A percentile compares a stretch with the other conserved stretches of the same genome.
phyloP scores from a whole-genome alignment of 2,797 vertebrate genomes.

The Bradypus variegatus region DNA sequence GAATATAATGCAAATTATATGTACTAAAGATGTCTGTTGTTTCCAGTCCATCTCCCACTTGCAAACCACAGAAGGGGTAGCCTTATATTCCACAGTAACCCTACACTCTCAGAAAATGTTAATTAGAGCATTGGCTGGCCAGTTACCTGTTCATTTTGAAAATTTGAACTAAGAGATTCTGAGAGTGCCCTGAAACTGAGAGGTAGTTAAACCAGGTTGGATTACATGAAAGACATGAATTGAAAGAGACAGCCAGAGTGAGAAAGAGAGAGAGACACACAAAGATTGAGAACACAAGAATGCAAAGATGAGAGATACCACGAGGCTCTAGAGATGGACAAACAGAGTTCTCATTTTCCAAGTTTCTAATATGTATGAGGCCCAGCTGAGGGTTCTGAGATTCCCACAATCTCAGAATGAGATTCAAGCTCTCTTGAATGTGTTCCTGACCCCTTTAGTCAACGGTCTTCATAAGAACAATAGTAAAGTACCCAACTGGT shows the following conservation, averaged over 20 bases:
- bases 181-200: background rate
- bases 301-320: background rate
- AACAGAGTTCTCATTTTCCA: conserved; percentile 4
- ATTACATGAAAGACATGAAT: background rate
- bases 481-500: background rate
- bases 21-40: background rate
- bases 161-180: background rate
- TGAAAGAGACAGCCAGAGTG: background rate
- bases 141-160: background rate
- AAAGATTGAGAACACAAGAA: background rate
- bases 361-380: background rate
- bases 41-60: background rate
- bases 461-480: background rate
- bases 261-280: background rate
- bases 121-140: background rate
- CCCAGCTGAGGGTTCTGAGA: background rate
- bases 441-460: background rate
- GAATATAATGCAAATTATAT: background rate
- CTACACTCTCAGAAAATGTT: background rate
- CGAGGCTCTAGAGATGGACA: background rate
- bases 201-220: background rate
- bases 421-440: background rate
- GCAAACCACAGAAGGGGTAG: background rate
- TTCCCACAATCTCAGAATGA: background rate
- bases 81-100: background rate